Base-by-base conservation (phyloP, 2,113 vertebrate species). In the Brachyistius frenatus region DNA sequence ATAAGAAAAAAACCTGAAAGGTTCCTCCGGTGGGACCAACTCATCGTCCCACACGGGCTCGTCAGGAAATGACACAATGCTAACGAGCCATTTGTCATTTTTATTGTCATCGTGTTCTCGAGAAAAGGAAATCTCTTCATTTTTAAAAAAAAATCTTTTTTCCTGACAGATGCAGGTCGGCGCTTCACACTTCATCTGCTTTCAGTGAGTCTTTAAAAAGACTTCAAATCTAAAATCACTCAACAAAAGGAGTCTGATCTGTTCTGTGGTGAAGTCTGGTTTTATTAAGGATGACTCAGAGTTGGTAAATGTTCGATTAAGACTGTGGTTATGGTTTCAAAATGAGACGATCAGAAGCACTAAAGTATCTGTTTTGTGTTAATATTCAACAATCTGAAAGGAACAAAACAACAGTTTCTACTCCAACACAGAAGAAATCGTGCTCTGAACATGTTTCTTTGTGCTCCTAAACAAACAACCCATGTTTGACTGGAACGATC, bases 31-130 rank as follows among this genome's bases (percentile, higher is more conserved):
- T 33, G 58, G 41, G 23, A 13, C 15, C 13, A 36, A 56, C 5
- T 31, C 33, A 33, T 33, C 11, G 41, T 55, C 52, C 39, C 39
- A 3, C 77, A 33, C 62, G 63, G 8, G 23, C 49, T 2, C 5
- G 2, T 39, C 3, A 33, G 32, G 63, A 62, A 62, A 63, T 33
- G 47, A n/a, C 32, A 55, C 9, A 11, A 44, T 44, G 41, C 41
- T 13, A 44, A 73, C 39, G 11, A 31, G 15, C 58, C 50, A 57
- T 33, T 65, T 35, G 35, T 62, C 73, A 66, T 1, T 62, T 68
- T 31, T 63, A 66, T 35, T 41, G 35, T 16, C 57, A 13, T 31
- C 23, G 0, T 33, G 57, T 63, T 57, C 71, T 72, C 52, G 53
- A 64, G 8, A 39, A 50, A 66, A 30, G 52, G 11, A 6, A 44